Evolutionary conservation across 1,140 invertebrate species (phyloP), one percentile per base, ranked within the genome.

Genomic region (Bombus confusus): DNA sequence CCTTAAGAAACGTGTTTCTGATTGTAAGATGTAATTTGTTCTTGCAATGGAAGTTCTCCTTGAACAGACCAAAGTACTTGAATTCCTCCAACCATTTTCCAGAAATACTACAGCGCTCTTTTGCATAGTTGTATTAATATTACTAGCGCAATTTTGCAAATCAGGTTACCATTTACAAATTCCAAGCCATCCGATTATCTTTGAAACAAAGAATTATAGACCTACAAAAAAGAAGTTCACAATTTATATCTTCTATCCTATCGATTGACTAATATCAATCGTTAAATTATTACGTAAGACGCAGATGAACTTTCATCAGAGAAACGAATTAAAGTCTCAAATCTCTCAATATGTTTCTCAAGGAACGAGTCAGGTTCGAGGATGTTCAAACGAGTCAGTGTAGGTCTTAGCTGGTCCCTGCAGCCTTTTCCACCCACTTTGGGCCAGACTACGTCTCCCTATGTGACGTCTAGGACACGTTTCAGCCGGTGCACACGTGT

Each of bases 391-490:
- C 15, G 18, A 22, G 41, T 74, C 15, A 22, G n/a, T 34, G 8
- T 28, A 39, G 15, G 28, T 79, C 8, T 5, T 25, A 79, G 22
- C 71, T 74, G 71, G 47, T 73, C n/a, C 25, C n/a, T 43, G n/a
- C 71, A 74, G 71, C 57, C 52, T 52, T 80, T 64, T 43, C 22
- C n/a, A 43, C 47, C 47, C n/a, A 31, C 10, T 76, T 74, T n/a
- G n/a, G 80, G 80, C 57, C 37, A 10, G 59, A 31, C 81, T 77
- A 83, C 34, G 34, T 68, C 18, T 37, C 15, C 52, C 62, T 77
- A 68, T 28, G 31, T 31, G 41, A 34, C 34, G 28, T 28, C 74
- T 76, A 83, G 80, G 28, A 78, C 28, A 62, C 25, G 25, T 77
- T 72, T 72, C 39, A 41, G 37, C 39, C 37, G 37, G 31, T 34